Evolutionary conservation across 2,888 invertebrate genomes (phyloP).

Genomic region (Torymus aiolomorphi): DNA sequence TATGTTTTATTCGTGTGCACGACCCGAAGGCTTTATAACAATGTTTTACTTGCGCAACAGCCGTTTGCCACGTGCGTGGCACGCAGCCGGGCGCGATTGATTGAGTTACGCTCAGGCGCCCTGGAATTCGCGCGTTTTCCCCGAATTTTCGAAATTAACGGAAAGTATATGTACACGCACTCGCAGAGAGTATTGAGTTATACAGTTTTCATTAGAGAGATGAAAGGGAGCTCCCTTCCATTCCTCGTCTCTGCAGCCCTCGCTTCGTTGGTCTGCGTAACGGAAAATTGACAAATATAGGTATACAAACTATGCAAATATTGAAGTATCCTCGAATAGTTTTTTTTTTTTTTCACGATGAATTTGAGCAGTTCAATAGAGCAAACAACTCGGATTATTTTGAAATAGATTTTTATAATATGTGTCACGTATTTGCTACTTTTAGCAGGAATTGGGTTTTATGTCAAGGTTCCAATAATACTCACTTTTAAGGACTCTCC

Average conservation of each 20-base stretch:
- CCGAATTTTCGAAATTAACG: no score
- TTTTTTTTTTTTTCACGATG: neutral
- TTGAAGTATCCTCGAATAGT: neutral
- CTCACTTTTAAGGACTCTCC: no score
- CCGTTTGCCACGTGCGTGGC: no score
- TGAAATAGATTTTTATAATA: no score
- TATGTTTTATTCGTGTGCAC: constrained; percentile 17
- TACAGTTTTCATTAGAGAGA: neutral
- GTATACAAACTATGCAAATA: constrained; percentile 10
- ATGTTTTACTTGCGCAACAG: no score
- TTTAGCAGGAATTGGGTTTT: no score
- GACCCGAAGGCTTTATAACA: no score
- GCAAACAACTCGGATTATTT: neutral
- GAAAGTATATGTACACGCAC: neutral
- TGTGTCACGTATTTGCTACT: no score
- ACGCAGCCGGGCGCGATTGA: constrained; percentile 7
- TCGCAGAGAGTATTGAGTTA: constrained; percentile 14
- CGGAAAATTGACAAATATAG: constrained; percentile 8
- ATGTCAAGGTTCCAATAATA: no score
- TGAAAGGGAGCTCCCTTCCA: neutral
- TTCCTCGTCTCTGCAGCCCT: no score
- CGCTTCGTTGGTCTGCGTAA: constrained; percentile 4
- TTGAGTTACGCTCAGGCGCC: neutral
- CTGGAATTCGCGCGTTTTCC: neutral
- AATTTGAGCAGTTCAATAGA: no score